These are phyloP conservation scores for Xenopus laevis DNA, from an alignment of 2,113 vertebrate species.

Conservation along the genomic window DNA sequence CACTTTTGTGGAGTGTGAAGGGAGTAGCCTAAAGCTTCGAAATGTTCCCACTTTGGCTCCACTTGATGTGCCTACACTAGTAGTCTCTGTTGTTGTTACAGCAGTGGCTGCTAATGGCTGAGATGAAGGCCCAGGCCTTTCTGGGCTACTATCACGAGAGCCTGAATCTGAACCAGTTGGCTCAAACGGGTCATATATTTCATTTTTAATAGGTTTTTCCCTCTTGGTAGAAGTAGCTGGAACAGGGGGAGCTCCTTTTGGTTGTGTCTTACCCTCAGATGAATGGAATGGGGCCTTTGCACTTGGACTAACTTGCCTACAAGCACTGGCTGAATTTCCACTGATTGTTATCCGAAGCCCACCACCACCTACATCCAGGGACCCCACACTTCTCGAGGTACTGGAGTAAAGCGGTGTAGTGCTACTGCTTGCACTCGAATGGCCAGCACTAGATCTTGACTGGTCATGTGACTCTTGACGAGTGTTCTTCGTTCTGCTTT, in stretches of 20 bases:
- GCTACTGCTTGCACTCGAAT: slow-evolving; percentile 48
- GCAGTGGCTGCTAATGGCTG: background rate
- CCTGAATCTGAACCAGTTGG: slow-evolving; percentile 88
- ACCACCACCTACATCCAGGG: slow-evolving; percentile 31
- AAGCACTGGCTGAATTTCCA: slow-evolving; percentile 74
- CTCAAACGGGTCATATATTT: slow-evolving; percentile 91
- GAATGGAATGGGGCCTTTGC: slow-evolving; percentile 65
- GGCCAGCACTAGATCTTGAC: slow-evolving; percentile 48
- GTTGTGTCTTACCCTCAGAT: slow-evolving; percentile 64
- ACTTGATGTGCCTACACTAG: slow-evolving; percentile 42
- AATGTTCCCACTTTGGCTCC: slow-evolving; percentile 57
- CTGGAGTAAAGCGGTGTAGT: slow-evolving; percentile 31
- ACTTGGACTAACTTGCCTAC: slow-evolving; percentile 62
- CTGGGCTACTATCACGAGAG: slow-evolving; percentile 69
- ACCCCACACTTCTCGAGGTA: slow-evolving; percentile 48
- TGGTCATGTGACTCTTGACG: slow-evolving; percentile 57
- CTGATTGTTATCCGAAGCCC: slow-evolving; percentile 89
- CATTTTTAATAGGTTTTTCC: slow-evolving; percentile 69
- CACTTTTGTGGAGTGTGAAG: slow-evolving; percentile 52
- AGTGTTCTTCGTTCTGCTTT: slow-evolving; percentile 60
- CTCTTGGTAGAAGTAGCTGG: slow-evolving; percentile 58
- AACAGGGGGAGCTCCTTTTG: slow-evolving; percentile 53
- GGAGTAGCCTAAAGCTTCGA: slow-evolving; percentile 66
- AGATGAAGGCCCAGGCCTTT: slow-evolving; percentile 51
- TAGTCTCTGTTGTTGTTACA: slow-evolving; percentile 31